These are phyloP conservation scores for Hemibagrus guttatus DNA, from an alignment of 2,797 vertebrate genomes.

Conservation along the genomic window DNA sequence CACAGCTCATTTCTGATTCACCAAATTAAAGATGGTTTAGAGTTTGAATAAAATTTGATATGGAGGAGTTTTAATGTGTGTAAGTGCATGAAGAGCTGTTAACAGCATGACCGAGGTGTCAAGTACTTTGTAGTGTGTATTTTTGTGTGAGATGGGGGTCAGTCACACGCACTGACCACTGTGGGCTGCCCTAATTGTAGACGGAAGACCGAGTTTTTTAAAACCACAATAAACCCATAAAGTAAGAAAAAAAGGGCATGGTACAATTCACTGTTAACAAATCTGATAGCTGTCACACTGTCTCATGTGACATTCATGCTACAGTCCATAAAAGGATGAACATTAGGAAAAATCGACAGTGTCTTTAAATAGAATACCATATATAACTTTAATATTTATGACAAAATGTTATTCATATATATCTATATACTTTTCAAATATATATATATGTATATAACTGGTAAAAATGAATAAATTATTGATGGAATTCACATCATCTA, in stretches of 20 bases:
- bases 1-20: conserved; percentile 41
- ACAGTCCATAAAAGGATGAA: conserved; percentile 73
- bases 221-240: conserved; percentile 71
- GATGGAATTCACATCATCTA: conserved; percentile 76
- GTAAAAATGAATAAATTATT: conserved; percentile 81
- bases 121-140: conserved; percentile 34
- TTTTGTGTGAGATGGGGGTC: conserved; percentile 30
- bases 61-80: conserved; percentile 33
- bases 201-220: conserved; percentile 66
- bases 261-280: conserved; percentile 55
- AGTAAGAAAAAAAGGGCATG: conserved; percentile 59
- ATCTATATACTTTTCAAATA: conserved; percentile 68
- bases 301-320: conserved; percentile 76
- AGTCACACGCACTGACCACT: conserved; percentile 26
- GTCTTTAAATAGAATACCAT: conserved; percentile 69
- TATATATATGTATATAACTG: conserved; percentile 77
- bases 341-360: conserved; percentile 64
- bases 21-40: conserved; percentile 39
- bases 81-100: conserved; percentile 37
- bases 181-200: conserved; percentile 48
- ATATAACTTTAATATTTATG: conserved; percentile 67
- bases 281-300: conserved; percentile 67
- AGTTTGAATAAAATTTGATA: conserved; percentile 34
- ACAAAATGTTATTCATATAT: conserved; percentile 67
- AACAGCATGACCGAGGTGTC: conserved; percentile 28